Base-by-base conservation (phyloP, 2,113 vertebrate species). In the Eulemur macaco region DNA sequence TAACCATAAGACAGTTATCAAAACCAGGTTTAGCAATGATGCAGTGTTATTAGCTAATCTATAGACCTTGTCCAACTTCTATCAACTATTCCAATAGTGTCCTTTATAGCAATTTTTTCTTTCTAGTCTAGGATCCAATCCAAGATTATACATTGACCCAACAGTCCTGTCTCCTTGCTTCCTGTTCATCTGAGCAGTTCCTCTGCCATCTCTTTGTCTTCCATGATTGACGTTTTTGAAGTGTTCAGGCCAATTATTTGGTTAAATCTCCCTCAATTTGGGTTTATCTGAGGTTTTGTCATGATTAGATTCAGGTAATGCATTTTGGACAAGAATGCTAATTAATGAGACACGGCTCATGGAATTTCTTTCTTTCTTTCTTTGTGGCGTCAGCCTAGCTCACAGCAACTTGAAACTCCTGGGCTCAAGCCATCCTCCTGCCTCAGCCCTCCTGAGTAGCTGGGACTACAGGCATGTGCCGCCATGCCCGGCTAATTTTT, bases 1-100 rank as follows among this genome's bases (percentile, higher is more conserved):
- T 42, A 90, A 74, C 14, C 58, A 81, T 25, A 27, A 20, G n/a
- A 10, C 6, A 54, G 5, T 73, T 39, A 69, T 73, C 63, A 83
- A 95, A 92, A 74, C 23, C 37, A 42, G 76, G 85, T 60, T 96
- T 83, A 89, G n/a, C 27, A 47, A 64, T 77, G 34, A 71, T 34
- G 20, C 20, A 13, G 31, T 45, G 80, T 56, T 77, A 76, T 31
- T 66, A 73, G 3, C 34, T 52, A 69, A 39, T 64, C 45, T 66
- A n/a, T n/a, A 68, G 15, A 71, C 34, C 14, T 86, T 63, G 74
- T 86, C 91, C 34, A 31, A 14, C 68, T 37, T 82, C 94, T 74
- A 68, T 37, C 80, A 64, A 11, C 68, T 80, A 34, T 52, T 69
- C 39, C 45, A 93, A 58, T 27, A 52, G 63, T 34, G 31, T 63